Evolutionary conservation across 2,113 vertebrate species (phyloP), one percentile per base, ranked within the genome.

Genomic region (Saguinus midas): DNA sequence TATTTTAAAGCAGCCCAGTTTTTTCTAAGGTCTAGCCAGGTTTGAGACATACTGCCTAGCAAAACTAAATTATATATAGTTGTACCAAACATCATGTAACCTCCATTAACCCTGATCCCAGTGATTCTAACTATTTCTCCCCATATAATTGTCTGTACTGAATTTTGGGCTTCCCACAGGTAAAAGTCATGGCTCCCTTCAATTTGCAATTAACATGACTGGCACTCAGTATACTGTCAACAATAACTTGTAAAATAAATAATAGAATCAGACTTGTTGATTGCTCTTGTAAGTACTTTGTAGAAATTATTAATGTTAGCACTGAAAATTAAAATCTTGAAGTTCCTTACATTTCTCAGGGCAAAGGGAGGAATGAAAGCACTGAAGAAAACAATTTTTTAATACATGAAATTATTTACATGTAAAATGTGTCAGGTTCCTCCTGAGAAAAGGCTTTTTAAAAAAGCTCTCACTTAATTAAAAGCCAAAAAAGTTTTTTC

Each of bases 221-320:
- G 43, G 45, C 0, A 4, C 8, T 3, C 20, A 50, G 21, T 64
- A 81, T 21, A 21, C 37, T 18, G 3, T 48, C 48, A 85, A 88
- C 4, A 90, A 23, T 29, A 73, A 93, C 52, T 93, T 87, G 2
- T 70, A 88, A 95, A 85, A 92, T 78, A 85, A 95, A 92, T 14
- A 50, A 16, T 21, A 18, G 12, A 64, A 29, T 66, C 70, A 68
- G 58, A 91, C 18, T 83, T 87, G 37, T 55, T 70, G 17, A 66
- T 80, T 73, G 37, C 48, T 25, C 25, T 45, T 70, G 75, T 21
- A 73, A 94, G 95, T 82, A 76, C 3, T 91, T 83, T 40, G 7
- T 50, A 68, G n/a, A 1, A 85, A 94, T 68, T 92, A 89, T 48
- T 68, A 58, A n/a, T 75, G 18, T 86, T 73, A 68, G 27, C 27